Evolutionary conservation across 1,140 invertebrate species (phyloP).

Genomic region (Trachymyrmex cornetzi): DNA sequence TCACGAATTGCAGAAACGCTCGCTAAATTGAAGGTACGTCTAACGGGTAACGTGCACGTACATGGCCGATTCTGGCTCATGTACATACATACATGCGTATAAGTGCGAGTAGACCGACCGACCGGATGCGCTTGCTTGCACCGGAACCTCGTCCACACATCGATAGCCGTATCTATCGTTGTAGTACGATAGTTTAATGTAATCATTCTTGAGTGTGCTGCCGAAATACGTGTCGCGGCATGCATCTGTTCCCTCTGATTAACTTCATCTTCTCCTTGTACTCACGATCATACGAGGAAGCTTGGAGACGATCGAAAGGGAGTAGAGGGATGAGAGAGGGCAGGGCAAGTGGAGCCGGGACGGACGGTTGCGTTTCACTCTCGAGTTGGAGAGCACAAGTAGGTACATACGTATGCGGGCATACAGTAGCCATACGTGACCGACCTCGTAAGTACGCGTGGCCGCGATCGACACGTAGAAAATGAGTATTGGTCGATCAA

Average conservation of each 20-base stretch:
- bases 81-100: background rate
- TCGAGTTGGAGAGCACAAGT: slow-evolving; percentile 54
- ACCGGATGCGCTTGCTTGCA: slow-evolving; percentile 16
- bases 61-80: background rate
- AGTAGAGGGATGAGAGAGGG: background rate
- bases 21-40: slow-evolving; percentile 70
- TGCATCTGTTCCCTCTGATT: slow-evolving; percentile 68
- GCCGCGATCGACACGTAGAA: slow-evolving; percentile 68
- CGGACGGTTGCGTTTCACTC: slow-evolving; percentile 3
- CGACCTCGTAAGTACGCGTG: slow-evolving; percentile 62
- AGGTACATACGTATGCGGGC: slow-evolving; percentile 56
- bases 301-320: background rate
- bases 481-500: slow-evolving; percentile 69
- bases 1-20: slow-evolving; percentile 69
- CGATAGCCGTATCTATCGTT: slow-evolving; percentile 34
- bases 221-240: slow-evolving; percentile 67
- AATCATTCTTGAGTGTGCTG: slow-evolving; percentile 70
- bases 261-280: slow-evolving; percentile 66
- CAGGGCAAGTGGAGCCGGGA: background rate
- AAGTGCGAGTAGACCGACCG: background rate
- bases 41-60: slow-evolving; percentile 35
- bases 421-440: slow-evolving; percentile 63
- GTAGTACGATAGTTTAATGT: slow-evolving; percentile 64
- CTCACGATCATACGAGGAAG: slow-evolving; percentile 25
- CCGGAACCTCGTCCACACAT: slow-evolving; percentile 54